A percentile compares a stretch with the other conserved stretches of the same genome.
These are phyloP conservation scores for pig (Sus scrofa) DNA, from an alignment of 2,113 vertebrate species.

Conservation along the genomic window T2T-Sscrofa CM000814.6:16553501-16554000, in stretches of 20 bases:
- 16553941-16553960: background rate
- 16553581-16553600: slow-evolving; percentile 79
- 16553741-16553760: slow-evolving; percentile 72
- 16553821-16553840: slow-evolving; percentile 66
- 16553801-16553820: slow-evolving; percentile 21
- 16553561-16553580: slow-evolving; percentile 83
- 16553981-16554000: background rate
- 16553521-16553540: slow-evolving; percentile 98
- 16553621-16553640: slow-evolving; percentile 94
- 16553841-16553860: background rate
- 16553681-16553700: slow-evolving; percentile 85
- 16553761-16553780: background rate
- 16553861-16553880: background rate
- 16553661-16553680: slow-evolving; percentile 94
- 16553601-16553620: slow-evolving; percentile 86
- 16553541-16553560: slow-evolving; percentile 97
- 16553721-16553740: slow-evolving; percentile 81
- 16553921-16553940: background rate
- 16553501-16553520: slow-evolving; percentile 98
- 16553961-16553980: no score
- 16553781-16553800: slow-evolving; percentile 32
- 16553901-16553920: background rate
- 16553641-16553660: slow-evolving; percentile 96
- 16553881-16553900: background rate
- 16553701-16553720: slow-evolving; percentile 87